phyloP scores from a whole-genome alignment of 2,888 invertebrate genomes.

The Pseudeuparius sepicola region DNA sequence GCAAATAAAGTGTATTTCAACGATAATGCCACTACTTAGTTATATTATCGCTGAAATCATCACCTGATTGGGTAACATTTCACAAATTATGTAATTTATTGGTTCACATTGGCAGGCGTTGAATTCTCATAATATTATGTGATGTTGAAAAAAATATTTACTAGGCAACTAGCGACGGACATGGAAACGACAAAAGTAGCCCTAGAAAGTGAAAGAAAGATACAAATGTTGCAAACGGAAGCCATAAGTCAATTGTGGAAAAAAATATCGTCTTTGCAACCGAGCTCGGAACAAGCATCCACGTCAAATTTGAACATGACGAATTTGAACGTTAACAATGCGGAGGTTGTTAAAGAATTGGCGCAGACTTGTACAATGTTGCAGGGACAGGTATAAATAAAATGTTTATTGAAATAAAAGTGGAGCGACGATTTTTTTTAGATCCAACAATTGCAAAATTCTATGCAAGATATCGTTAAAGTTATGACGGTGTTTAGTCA shows the following conservation, averaged over 20 bases:
- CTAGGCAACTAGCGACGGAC: constrained; percentile 68
- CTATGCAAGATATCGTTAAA: constrained; percentile 67
- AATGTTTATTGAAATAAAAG: not conserved
- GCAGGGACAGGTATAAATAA: constrained; percentile 53
- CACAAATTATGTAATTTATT: no score
- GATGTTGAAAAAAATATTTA: constrained; percentile 13
- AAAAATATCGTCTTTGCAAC: constrained; percentile 64
- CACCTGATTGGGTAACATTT: no score
- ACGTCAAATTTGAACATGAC: constrained; percentile 25
- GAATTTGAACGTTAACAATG: constrained; percentile 38
- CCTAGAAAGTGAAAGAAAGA: constrained; percentile 72
- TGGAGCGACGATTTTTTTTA: constrained; percentile 30
- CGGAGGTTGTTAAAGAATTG: constrained; percentile 59
- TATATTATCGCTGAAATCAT: no score
- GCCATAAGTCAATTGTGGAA: constrained; percentile 86
- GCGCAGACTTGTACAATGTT: constrained; percentile 66
- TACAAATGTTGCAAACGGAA: constrained; percentile 81
- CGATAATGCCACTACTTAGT: no score
- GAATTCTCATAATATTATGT: no score
- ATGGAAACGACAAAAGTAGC: constrained; percentile 80
- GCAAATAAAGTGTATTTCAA: no score
- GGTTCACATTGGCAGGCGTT: no score
- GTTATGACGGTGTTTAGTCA: constrained; percentile 51
- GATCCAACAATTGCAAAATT: constrained; percentile 70
- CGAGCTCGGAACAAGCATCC: constrained; percentile 22